Evolutionary conservation across 1,140 invertebrate genomes (phyloP), one percentile per base, ranked within the genome.

Genomic region (Scaptomyza montana): DNA sequence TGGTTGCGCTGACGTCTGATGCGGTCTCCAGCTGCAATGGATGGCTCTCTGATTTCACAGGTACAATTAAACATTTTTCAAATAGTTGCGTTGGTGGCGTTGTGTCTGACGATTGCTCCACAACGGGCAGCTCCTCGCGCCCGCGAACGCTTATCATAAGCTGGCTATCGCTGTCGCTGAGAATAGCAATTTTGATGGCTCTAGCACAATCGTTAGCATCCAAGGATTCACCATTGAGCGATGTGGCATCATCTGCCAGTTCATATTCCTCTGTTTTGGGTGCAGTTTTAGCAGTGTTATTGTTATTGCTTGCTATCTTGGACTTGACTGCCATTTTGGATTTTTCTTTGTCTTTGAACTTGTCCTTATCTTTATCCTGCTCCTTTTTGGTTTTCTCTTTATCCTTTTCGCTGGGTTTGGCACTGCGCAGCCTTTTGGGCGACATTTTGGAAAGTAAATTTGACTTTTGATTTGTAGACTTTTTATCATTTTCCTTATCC

Each of bases 41-140:
- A 90, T 91, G 90, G 70, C 67, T 77, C 36, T 91, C 85, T 74
- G 80, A 51, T 60, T 84, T 82, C 19, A 90, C 77, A 74, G 90
- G 89, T 79, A 90, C 73, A 50, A 73, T 77, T 56, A 84, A 67
- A 73, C 82, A 90, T 57, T 91, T 81, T 36, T 89, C 79, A 56
- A 89, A 90, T 56, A 43, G 67, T 19, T 55, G 64, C 54, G 65
- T 50, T 46, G 64, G 33, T 8, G 61, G 16, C 12, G 72, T 19
- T 4, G 66, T 43, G 1, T 65, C 46, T 25, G 67, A 57, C 2
- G 63, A 41, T 19, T 91, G 69, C 41, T 92, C 90, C 59, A 89
- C 86, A 69, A 93, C 93, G 0, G 95, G 95, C 62, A 95, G 89
- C 87, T 96, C 95, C 85, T 96, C 95, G 69, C 94, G 94, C 16